Evolutionary conservation across 2,797 vertebrate genomes (phyloP), one percentile per base, ranked within the genome.

Genomic region (Selene dorsalis): DNA sequence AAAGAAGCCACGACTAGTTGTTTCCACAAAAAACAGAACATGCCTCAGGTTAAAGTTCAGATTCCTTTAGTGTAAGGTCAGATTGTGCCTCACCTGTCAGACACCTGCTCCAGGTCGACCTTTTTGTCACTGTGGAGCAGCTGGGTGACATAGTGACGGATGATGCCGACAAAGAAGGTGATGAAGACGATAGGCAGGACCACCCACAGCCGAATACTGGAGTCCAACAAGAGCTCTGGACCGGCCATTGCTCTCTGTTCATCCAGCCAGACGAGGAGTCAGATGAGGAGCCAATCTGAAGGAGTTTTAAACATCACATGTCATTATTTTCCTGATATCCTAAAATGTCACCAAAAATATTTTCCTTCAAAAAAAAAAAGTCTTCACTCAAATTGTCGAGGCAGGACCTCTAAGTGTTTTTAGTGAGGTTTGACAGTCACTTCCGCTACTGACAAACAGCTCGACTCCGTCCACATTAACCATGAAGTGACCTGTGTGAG

Each of bases 161-260:
- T 88, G 77, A 96, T 88, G 0, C 96, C 96, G 1, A 95, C 94
- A 0, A 95, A 84, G 84, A 96, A 95, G 11, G 96, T 96, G 88
- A 96, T 95, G 73, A 95, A 94, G 52, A 96, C 95, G 52, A 96
- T 96, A 78, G 96, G 95, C 67, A 96, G 85, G 5, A 96, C 94
- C 12, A 96, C 96, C 96, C 96, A 96, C 78, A 96, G 32, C 4
- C 96, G 93, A 28, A 96, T 96, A 71, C 92, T 95, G 79, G 96
- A 95, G 91, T 96, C 96, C 82, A 96, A 66, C 24, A 96, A 86
- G 72, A 96, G 89, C 91, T 96, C 95, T 4, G 95, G 95, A 50
- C 88, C 91, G 4, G 93, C 87, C 95, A 96, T 96, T 17, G 69
- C 77, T 77, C 82, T 56, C 52, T 39, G 47, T 53, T 72, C 52